phyloP scores from a whole-genome alignment of 2,797 vertebrate species.

The Pristis pectinata region DNA sequence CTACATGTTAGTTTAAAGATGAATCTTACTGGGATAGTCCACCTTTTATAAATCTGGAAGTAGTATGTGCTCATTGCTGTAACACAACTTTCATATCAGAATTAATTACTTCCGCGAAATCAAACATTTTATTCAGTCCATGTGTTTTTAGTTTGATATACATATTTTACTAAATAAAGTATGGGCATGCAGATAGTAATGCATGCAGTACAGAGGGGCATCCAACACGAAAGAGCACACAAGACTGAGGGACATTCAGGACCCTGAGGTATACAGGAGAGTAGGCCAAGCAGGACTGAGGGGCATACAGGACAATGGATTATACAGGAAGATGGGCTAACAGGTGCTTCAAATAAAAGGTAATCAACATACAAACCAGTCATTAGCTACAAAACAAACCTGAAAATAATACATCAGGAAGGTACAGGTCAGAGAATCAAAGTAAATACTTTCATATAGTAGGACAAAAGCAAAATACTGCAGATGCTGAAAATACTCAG shows the following conservation, averaged over 20 bases:
- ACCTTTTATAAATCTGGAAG: neutral
- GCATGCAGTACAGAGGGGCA: no score
- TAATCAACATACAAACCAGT: neutral
- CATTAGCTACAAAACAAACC: neutral
- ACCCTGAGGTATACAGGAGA: no score
- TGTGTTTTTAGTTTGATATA: neutral
- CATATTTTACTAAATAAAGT: neutral
- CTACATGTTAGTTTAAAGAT: neutral
- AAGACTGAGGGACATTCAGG: no score
- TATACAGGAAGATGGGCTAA: no score
- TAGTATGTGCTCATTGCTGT: neutral
- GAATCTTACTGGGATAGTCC: neutral
- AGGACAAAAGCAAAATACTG: neutral
- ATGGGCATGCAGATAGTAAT: no score
- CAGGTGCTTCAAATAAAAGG: no score
- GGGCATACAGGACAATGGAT: no score
- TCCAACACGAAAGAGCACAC: no score
- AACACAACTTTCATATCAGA: neutral
- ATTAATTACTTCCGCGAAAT: neutral
- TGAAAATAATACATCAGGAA: neutral
- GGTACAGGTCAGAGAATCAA: neutral
- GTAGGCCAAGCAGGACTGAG: no score
- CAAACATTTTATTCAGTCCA: neutral
- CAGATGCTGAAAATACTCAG: no score
- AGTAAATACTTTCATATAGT: neutral